Evolutionary conservation across 2,888 invertebrate genomes (phyloP).

Genomic region (Odontothrips loti): DNA sequence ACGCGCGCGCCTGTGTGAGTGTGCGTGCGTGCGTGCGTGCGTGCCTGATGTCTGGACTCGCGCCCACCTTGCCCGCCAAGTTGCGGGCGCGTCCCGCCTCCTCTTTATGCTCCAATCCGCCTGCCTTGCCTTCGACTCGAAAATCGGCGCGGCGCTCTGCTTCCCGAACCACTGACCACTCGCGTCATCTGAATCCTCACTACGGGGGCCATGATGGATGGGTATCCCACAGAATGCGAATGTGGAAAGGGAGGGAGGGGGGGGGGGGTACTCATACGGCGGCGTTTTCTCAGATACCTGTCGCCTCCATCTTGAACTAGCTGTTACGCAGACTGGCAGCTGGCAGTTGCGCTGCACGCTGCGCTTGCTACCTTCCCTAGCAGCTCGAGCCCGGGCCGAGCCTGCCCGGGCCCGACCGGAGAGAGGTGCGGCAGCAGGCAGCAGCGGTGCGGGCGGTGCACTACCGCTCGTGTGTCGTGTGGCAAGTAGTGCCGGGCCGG

Average conservation of each 20-base stretch:
- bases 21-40: neutral
- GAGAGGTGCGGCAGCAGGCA: neutral
- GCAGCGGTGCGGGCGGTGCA: no score
- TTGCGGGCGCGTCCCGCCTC: neutral
- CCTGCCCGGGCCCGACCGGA: neutral
- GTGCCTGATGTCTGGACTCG: neutral
- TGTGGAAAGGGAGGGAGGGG: no score
- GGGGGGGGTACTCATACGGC: no score
- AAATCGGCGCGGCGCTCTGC: no score
- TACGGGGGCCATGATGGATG: no score
- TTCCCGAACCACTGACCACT: no score
- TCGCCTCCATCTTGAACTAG: neutral
- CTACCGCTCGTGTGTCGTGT: no score
- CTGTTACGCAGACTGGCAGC: neutral
- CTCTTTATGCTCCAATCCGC: no score
- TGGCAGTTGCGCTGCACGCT: neutral
- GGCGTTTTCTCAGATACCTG: neutral
- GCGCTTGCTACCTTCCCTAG: neutral
- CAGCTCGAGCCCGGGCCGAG: neutral
- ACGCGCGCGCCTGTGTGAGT: neutral
- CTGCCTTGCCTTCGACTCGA: no score
- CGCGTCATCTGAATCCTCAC: no score
- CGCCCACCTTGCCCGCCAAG: neutral
- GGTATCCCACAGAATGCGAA: no score
- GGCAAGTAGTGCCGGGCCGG: no score